Evolutionary conservation across 2,113 vertebrate genomes (phyloP).

Genomic region (Rhabdomys dilectus): DNA sequence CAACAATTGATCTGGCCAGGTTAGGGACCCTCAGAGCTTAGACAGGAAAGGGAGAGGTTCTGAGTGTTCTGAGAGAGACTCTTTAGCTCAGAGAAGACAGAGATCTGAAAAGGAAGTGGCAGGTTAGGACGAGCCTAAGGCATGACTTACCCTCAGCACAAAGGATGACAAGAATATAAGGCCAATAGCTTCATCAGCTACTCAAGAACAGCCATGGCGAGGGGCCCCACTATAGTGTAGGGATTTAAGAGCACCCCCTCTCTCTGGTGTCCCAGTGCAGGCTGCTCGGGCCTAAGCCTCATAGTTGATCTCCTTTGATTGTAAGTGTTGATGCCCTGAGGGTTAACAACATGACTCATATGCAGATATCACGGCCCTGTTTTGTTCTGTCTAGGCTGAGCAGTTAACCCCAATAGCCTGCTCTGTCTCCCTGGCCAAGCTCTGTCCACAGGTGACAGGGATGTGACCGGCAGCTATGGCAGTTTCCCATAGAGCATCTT

Average conservation of each 20-base stretch:
- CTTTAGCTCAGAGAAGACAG: neutral
- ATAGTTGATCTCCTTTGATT: neutral
- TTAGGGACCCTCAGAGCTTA: neutral
- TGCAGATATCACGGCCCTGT: neutral
- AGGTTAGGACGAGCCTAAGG: neutral
- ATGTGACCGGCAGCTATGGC: no score
- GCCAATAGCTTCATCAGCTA: neutral
- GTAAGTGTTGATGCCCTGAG: rapidly evolving
- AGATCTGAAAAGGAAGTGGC: neutral
- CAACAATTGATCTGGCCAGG: neutral
- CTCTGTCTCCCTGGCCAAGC: neutral
- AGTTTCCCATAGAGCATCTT: neutral
- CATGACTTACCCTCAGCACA: rapidly evolving
- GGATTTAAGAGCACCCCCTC: neutral
- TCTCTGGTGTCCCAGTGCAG: neutral
- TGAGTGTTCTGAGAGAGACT: neutral
- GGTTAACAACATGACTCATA: neutral
- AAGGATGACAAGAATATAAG: neutral
- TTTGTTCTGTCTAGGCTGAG: neutral
- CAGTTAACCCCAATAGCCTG: neutral
- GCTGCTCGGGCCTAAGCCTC: neutral
- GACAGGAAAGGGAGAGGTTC: neutral
- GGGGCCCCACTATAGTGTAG: neutral
- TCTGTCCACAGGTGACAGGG: neutral
- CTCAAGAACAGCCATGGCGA: no score